Conservation (phyloP, 1,140 invertebrate genomes). For the Bursaphelenchus mucronatus region DNA sequence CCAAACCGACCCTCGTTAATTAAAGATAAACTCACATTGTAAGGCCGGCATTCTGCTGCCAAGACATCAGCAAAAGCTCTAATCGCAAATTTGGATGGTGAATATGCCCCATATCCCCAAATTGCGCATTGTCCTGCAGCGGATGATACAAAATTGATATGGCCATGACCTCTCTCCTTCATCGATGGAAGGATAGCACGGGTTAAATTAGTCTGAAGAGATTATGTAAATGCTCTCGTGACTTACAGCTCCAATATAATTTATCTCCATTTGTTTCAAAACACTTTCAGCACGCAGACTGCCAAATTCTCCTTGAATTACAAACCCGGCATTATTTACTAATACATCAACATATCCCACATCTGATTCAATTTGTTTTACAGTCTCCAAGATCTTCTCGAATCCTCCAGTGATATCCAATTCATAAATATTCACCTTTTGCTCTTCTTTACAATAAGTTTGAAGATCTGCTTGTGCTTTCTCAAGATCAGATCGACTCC, state of each 20-base stretch:
- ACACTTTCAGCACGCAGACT: slow-evolving; percentile 69
- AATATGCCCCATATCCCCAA: slow-evolving; percentile 85
- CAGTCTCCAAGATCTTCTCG: slow-evolving; percentile 51
- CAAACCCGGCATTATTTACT: slow-evolving; percentile 81
- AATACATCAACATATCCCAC: slow-evolving; percentile 78
- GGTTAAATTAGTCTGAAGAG: slow-evolving; percentile 63
- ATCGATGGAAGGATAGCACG: slow-evolving; percentile 63
- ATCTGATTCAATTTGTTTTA: slow-evolving; percentile 66
- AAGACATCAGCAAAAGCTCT: slow-evolving; percentile 86
- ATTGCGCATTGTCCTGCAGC: slow-evolving; percentile 83
- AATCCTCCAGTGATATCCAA: slow-evolving; percentile 36
- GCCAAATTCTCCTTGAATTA: slow-evolving; percentile 71
- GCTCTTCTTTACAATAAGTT: slow-evolving; percentile 20
- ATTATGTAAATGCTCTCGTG: slow-evolving; percentile 20
- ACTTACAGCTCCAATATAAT: slow-evolving; percentile 65
- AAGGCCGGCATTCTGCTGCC: slow-evolving; percentile 75
- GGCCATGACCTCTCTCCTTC: slow-evolving; percentile 66
- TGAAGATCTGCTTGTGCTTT: slow-evolving; percentile 27
- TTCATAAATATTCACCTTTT: slow-evolving; percentile 33
- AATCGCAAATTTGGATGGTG: slow-evolving; percentile 86
- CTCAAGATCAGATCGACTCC: slow-evolving; percentile 66
- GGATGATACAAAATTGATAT: slow-evolving; percentile 73
- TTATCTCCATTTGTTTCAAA: slow-evolving; percentile 66
- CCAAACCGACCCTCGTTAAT: too few relatives aligned
- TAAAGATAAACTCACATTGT: slow-evolving; percentile 18